Conservation (phyloP, 2,113 vertebrate species). For the Mystacornis crossleyi region DNA sequence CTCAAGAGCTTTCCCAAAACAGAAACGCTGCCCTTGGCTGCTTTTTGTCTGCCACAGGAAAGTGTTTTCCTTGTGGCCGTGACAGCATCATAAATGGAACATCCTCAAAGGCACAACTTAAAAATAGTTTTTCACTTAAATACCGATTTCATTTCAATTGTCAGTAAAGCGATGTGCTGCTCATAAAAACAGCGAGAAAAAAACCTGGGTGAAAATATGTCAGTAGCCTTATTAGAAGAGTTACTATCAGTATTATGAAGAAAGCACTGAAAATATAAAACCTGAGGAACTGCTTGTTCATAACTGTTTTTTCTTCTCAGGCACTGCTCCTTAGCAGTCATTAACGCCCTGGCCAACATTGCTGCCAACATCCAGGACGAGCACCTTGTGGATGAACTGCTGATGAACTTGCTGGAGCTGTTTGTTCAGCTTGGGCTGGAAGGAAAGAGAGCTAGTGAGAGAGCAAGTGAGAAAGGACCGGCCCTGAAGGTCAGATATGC, state of each 20-base stretch:
- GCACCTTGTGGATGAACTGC: slow-evolving; percentile 90
- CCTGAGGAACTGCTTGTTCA: neutral
- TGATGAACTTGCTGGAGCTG: slow-evolving; percentile 94
- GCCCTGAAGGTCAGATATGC: slow-evolving; percentile 85
- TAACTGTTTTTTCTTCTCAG: slow-evolving; percentile 63
- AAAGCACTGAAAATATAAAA: neutral
- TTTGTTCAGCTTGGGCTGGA: slow-evolving; percentile 98
- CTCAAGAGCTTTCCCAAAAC: neutral
- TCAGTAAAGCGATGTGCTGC: neutral
- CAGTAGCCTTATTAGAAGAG: neutral
- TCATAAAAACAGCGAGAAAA: neutral
- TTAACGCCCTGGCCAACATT: slow-evolving; percentile 95
- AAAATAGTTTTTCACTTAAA: neutral
- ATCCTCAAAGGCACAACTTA: neutral
- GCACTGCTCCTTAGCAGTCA: slow-evolving; percentile 95
- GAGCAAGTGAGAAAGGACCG: slow-evolving; percentile 93
- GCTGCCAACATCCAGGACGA: slow-evolving; percentile 96
- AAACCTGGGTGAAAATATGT: neutral
- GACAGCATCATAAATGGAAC: neutral
- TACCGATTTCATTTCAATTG: neutral
- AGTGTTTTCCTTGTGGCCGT: neutral
- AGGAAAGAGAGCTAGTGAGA: slow-evolving; percentile 93
- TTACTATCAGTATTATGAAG: neutral
- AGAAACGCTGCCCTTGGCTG: neutral
- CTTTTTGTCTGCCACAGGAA: neutral